A percentile compares a stretch with the other conserved stretches of the same genome.
Evolutionary conservation across 2,113 vertebrate species (phyloP).

Genomic region (Tenrec ecaudatus): DNA sequence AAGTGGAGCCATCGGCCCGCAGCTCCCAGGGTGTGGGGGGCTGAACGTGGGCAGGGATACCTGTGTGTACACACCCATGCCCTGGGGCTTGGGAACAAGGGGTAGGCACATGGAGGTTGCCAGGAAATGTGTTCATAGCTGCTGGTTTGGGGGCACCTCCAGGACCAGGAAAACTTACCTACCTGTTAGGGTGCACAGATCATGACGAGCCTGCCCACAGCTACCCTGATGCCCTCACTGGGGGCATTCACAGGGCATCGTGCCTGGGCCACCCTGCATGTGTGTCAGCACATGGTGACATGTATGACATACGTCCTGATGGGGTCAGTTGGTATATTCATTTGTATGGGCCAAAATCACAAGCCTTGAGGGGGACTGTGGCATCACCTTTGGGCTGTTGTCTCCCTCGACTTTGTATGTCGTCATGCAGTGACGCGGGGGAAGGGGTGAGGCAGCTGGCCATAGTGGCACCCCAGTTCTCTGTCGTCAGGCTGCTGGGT

Average conservation of each 20-base stretch:
- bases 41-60: background rate
- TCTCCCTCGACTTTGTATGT: background rate
- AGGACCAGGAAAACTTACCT: background rate
- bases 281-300: background rate
- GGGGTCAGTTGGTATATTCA: background rate
- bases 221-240: background rate
- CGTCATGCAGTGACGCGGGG: accelerated
- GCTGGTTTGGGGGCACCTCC: background rate
- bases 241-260: background rate
- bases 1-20: slow-evolving; percentile 28
- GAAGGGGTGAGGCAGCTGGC: accelerated
- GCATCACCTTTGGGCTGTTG: no score
- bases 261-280: accelerated
- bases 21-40: background rate
- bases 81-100: background rate
- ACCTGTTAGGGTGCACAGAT: background rate
- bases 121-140: background rate
- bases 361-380: background rate
- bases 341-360: background rate
- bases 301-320: background rate
- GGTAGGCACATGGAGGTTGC: no score
- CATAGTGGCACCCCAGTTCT: background rate
- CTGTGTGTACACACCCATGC: accelerated
- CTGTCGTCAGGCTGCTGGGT: background rate
- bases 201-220: accelerated